phyloP scores from a whole-genome alignment of 2,113 vertebrate genomes.

The Cacatua alba region DNA sequence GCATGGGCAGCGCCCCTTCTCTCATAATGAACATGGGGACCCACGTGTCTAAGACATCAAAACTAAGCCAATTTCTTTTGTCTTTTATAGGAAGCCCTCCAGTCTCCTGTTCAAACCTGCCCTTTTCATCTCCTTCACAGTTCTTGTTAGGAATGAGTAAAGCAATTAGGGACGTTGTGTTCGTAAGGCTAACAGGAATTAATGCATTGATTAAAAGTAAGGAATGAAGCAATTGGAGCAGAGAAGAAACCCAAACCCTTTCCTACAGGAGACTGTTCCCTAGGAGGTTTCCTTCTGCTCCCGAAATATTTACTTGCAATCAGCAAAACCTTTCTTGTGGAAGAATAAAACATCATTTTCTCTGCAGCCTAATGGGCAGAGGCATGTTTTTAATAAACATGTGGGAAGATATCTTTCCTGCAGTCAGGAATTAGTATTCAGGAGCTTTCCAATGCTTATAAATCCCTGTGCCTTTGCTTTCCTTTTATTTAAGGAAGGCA shows the following conservation, averaged over 20 bases:
- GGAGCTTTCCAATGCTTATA: not conserved
- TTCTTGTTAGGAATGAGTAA: not conserved
- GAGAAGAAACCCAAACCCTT: not conserved
- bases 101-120: not conserved
- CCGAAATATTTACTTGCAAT: not conserved
- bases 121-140: not conserved
- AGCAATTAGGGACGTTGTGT: not conserved
- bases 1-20: not conserved
- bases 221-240: not conserved
- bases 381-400: constrained; percentile 9
- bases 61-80: not conserved
- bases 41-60: not conserved
- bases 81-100: not conserved
- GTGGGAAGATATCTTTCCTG: not conserved
- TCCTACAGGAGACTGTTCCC: not conserved
- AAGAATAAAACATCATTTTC: not conserved
- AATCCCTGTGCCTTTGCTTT: not conserved
- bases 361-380: not conserved
- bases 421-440: not conserved
- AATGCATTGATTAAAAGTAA: not conserved
- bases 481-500: not conserved
- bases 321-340: not conserved
- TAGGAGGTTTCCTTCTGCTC: constrained; percentile 7
- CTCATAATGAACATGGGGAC: not conserved
- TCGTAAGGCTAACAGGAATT: not conserved